A percentile compares a stretch with the other conserved stretches of the same genome.
These are phyloP conservation scores for Alexandromys fortis DNA, from an alignment of 2,113 vertebrate genomes.

Conservation along the genomic window DNA sequence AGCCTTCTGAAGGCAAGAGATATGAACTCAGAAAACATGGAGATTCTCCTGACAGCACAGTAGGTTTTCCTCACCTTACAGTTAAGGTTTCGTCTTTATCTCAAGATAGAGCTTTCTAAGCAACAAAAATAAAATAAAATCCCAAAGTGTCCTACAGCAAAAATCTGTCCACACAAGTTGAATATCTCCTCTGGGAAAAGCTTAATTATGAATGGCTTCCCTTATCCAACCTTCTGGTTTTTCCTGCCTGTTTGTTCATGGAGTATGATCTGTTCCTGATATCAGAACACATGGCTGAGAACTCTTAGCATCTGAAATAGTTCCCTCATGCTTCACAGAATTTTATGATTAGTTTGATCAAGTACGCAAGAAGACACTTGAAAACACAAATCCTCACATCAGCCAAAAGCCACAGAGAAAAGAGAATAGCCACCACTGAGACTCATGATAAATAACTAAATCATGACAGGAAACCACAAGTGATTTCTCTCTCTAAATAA, in stretches of 20 bases:
- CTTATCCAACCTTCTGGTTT: slow-evolving; percentile 68
- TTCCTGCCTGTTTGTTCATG: slow-evolving; percentile 39
- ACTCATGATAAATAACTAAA: slow-evolving; percentile 87
- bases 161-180: slow-evolving; percentile 57
- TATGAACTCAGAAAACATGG: slow-evolving; percentile 36
- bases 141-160: slow-evolving; percentile 75
- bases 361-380: slow-evolving; percentile 82
- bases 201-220: slow-evolving; percentile 62
- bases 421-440: slow-evolving; percentile 79
- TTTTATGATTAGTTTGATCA: slow-evolving; percentile 83
- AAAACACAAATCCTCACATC: slow-evolving; percentile 83
- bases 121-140: slow-evolving; percentile 70
- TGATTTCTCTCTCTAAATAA: slow-evolving; percentile 87
- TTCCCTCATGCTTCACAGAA: slow-evolving; percentile 61
- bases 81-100: slow-evolving; percentile 68
- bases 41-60: slow-evolving; percentile 48
- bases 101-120: slow-evolving; percentile 51
- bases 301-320: slow-evolving; percentile 79
- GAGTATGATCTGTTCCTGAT: slow-evolving; percentile 53
- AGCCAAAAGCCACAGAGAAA: slow-evolving; percentile 82
- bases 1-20: slow-evolving; percentile 61
- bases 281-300: slow-evolving; percentile 74
- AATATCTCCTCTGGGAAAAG: slow-evolving; percentile 50
- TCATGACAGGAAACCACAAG: slow-evolving; percentile 86
- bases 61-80: slow-evolving; percentile 50